phyloP scores from a whole-genome alignment of 1,140 invertebrate species.

The Monomorium pharaonis region DNA sequence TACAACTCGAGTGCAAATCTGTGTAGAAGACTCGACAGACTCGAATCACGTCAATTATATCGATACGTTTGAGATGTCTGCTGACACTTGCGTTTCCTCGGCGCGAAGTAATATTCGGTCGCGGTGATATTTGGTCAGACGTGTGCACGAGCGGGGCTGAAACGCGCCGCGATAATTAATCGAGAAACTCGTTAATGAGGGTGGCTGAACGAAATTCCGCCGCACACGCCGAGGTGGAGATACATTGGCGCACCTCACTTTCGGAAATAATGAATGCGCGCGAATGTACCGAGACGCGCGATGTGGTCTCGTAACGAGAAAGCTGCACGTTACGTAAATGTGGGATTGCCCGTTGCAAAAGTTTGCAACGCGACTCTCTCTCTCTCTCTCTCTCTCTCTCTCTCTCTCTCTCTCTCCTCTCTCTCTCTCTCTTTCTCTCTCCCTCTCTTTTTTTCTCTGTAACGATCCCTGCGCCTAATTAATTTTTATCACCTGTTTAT shows the following conservation, averaged over 20 bases:
- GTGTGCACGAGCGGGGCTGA: no score
- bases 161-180: slow-evolving; percentile 48
- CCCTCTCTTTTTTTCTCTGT: not conserved
- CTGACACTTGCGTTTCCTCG: not conserved
- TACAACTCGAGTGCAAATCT: not conserved
- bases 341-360: slow-evolving; percentile 5
- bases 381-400: no score
- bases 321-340: no score
- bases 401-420: no score
- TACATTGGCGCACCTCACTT: not conserved
- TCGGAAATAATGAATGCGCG: slow-evolving; percentile 31
- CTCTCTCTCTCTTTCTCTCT: no score
- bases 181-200: slow-evolving; percentile 54
- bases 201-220: slow-evolving; percentile 32
- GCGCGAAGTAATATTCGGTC: slow-evolving; percentile 11
- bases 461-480: slow-evolving; percentile 26
- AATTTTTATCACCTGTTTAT: slow-evolving; percentile 34
- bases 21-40: no score
- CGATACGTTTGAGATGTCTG: not conserved
- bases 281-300: no score
- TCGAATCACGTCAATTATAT: not conserved
- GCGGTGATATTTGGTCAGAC: slow-evolving; percentile 24
- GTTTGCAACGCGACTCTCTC: not conserved
- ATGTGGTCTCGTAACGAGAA: slow-evolving; percentile 19
- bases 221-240: slow-evolving; percentile 1